Conservation (phyloP, 2,113 vertebrate species). For the Alligator sinensis region DNA sequence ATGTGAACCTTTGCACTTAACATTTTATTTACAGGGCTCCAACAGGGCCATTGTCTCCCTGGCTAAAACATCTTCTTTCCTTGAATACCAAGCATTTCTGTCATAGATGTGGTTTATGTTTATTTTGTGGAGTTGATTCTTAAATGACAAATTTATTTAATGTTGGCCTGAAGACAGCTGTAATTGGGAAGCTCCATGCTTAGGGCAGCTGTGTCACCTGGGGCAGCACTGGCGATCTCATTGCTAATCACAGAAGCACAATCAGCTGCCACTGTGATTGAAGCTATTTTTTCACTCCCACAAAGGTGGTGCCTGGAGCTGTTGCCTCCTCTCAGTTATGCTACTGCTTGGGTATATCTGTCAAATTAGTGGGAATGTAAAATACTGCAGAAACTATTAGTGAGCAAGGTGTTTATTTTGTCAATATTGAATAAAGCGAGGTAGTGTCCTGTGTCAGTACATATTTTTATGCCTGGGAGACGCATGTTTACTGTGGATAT, state of each 20-base stretch:
- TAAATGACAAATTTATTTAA: constrained; percentile 47
- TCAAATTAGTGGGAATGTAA: constrained; percentile 23
- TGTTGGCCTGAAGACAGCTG: neutral
- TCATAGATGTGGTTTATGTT: neutral
- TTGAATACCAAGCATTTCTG: neutral
- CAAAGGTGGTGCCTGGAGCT: too few species aligned
- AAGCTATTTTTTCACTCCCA: too few species aligned
- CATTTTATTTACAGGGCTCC: neutral
- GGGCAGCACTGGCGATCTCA: too few species aligned
- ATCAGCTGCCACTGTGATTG: too few species aligned
- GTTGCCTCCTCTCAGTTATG: too few species aligned
- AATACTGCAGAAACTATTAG: constrained; percentile 33
- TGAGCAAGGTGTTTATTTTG: constrained; percentile 43
- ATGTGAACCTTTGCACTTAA: fast-evolving
- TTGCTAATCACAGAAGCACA: too few species aligned
- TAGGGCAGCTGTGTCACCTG: too few species aligned
- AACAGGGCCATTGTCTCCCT: fast-evolving
- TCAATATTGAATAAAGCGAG: constrained; percentile 4
- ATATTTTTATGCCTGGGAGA: constrained; percentile 25
- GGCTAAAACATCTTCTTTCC: neutral
- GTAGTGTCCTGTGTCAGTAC: constrained; percentile 39
- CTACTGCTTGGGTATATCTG: neutral
- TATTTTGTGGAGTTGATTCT: neutral
- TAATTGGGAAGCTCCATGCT: too few species aligned
- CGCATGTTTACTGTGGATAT: constrained; percentile 36